Base-by-base conservation (phyloP, 2,797 vertebrate genomes). In the Triplophysa yarkandensis region DNA sequence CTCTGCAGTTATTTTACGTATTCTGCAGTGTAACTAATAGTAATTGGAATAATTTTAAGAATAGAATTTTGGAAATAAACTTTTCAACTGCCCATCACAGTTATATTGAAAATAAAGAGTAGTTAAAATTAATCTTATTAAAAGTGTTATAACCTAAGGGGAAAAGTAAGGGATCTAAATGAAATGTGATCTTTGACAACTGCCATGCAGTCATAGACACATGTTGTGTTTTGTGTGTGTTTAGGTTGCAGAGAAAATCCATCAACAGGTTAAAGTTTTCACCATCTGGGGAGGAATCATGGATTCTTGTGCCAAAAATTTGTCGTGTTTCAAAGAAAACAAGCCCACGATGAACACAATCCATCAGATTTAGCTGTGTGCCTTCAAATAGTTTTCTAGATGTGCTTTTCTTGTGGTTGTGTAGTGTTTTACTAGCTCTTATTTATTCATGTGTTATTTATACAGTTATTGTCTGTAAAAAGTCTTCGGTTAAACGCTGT, bases 261-360 rank as follows among this genome's bases (percentile, higher is more conserved):
- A 36, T 58, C 25, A 64, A 76, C 50, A 55, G 68, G 62, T 64
- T 58, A 30, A 78, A 73, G 72, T n/a, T 25, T 2, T 68, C 68
- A 6, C 52, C 60, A 32, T 28, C 58, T n/a, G 19, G 10, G 3
- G 60, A 67, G 39, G 64, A 73, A 21, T 30, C 44, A 16, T 61
- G 68, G 68, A 78, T 23, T 2, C 68, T 73, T 3, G 65, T 78
- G 76, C 81, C 84, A 77, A 91, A 88, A 80, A 86, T 87, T 74
- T 86, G 77, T 79, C 87, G 87, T 34, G 81, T 86, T 66, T 85
- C 85, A 64, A 90, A 85, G 81, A 79, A 71, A 60, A 86, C 66
- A 70, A 68, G 83, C 77, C 86, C 83, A 54, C 78, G 85, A 81
- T 89, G 85, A 91, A 74, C 30, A 25, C 19, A 1, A 52, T 10